Evolutionary conservation across 1,140 invertebrate genomes (phyloP).

Genomic region (Calliopsis andreniformis): DNA sequence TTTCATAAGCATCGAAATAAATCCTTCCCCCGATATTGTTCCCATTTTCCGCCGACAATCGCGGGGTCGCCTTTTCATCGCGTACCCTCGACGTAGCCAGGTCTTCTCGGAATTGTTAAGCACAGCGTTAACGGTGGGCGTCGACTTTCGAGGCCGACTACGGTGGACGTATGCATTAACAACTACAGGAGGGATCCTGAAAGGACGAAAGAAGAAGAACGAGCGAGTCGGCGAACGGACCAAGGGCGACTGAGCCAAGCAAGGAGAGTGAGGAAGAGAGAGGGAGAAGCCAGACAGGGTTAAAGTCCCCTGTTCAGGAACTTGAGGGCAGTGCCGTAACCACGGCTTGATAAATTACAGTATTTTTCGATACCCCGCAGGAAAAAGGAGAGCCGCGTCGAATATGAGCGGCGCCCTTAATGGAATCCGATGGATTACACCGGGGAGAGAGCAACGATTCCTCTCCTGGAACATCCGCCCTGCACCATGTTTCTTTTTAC

Average conservation of each 20-base stretch:
- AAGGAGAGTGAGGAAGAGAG: background rate
- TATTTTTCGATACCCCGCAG: conserved; percentile 55
- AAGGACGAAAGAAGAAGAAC: conserved; percentile 35
- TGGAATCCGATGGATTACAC: conserved; percentile 64
- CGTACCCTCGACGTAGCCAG: conserved; percentile 13
- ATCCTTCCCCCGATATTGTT: conserved; percentile 21
- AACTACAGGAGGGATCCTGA: conserved; percentile 27
- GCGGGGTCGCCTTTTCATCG: conserved; percentile 45
- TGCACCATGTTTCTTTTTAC: conserved; percentile 19
- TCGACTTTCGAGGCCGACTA: conserved; percentile 36
- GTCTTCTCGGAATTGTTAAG: conserved; percentile 49
- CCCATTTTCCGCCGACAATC: conserved; percentile 18
- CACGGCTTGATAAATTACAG: conserved; percentile 57
- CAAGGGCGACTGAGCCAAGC: background rate
- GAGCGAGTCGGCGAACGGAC: background rate
- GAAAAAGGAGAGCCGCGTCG: conserved; percentile 32
- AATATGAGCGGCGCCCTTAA: conserved; percentile 54
- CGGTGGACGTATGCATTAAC: conserved; percentile 52
- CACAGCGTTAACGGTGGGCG: conserved; percentile 46
- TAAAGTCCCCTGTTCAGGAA: conserved; percentile 45
- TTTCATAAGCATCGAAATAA: conserved; percentile 16
- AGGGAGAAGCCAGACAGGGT: conserved; percentile 31
- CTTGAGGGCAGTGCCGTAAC: conserved; percentile 42
- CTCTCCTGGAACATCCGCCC: conserved; percentile 12
- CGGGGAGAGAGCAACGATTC: conserved; percentile 46